Conservation (phyloP, 2,797 vertebrate genomes). For the Premnoplex brunnescens region DNA sequence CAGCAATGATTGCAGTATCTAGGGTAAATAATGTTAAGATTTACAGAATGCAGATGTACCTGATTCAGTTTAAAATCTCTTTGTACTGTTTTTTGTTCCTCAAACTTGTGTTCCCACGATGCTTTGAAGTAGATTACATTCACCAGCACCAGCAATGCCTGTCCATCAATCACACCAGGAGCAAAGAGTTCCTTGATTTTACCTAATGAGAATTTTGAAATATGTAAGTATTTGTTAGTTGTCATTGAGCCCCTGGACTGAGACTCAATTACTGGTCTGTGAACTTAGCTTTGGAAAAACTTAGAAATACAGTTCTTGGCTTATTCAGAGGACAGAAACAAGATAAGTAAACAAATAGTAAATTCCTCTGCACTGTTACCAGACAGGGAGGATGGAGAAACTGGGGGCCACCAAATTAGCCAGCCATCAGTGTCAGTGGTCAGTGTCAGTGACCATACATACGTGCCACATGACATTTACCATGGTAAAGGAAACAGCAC, state of each 20-base stretch:
- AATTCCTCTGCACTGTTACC: not conserved
- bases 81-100: constrained; percentile 79
- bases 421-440: not conserved
- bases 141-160: constrained; percentile 83
- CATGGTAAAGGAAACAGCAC: not conserved
- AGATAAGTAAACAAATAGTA: not conserved
- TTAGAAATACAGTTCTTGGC: not conserved
- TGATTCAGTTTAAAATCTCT: constrained; percentile 83
- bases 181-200: constrained; percentile 89
- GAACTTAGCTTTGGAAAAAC: not conserved
- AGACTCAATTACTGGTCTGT: not conserved
- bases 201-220: constrained; percentile 72
- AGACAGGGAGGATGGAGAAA: not conserved
- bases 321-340: not conserved
- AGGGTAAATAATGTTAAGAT: not conserved
- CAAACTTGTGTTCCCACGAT: constrained; percentile 84
- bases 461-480: not conserved
- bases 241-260: not conserved
- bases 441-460: not conserved
- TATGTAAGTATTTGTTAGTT: not conserved
- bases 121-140: constrained; percentile 95
- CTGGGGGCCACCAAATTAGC: not conserved
- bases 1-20: not conserved
- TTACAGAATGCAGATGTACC: constrained; percentile 67
- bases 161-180: constrained; percentile 70